phyloP scores from a whole-genome alignment of 2,113 vertebrate species.

The Datnioides undecimradiatus region DNA sequence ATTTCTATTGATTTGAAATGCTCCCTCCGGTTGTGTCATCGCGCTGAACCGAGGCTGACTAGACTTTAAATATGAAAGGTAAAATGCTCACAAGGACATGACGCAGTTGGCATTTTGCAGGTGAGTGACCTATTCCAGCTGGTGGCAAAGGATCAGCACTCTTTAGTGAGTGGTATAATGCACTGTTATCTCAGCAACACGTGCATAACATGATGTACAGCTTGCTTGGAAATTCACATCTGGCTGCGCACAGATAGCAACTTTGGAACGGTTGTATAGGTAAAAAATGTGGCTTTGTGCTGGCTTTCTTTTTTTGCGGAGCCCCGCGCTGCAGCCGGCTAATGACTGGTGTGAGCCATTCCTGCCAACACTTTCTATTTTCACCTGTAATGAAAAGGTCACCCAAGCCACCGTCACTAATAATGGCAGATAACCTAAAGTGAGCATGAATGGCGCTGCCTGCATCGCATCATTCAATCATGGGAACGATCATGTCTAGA shows the following conservation, averaged over 20 bases:
- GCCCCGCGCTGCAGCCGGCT: neutral
- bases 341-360: neutral
- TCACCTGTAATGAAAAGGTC: slow-evolving; percentile 61
- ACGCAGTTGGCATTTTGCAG: slow-evolving; percentile 54
- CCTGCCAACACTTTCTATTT: slow-evolving; percentile 29
- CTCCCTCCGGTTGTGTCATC: slow-evolving; percentile 50
- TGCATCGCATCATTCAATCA: slow-evolving; percentile 39
- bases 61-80: slow-evolving; percentile 66
- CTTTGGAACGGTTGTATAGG: neutral
- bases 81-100: slow-evolving; percentile 52
- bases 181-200: slow-evolving; percentile 21
- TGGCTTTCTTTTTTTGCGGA: neutral
- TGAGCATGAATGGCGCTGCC: slow-evolving; percentile 3
- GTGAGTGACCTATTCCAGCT: slow-evolving; percentile 24
- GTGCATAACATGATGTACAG: neutral
- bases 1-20: slow-evolving; percentile 67
- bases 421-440: slow-evolving; percentile 42
- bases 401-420: slow-evolving; percentile 30
- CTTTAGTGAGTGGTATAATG: slow-evolving; percentile 7
- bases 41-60: slow-evolving; percentile 29
- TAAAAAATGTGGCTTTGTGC: neutral
- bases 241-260: neutral
- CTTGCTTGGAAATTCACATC: slow-evolving; percentile 1
- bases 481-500: neutral
- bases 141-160: slow-evolving; percentile 26